Percentiles rank a stretch among this genome's conserved stretches.
These are phyloP conservation scores for Conopomorpha cramerella DNA, from an alignment of 1,140 invertebrate species.

Conservation along the genomic window DNA sequence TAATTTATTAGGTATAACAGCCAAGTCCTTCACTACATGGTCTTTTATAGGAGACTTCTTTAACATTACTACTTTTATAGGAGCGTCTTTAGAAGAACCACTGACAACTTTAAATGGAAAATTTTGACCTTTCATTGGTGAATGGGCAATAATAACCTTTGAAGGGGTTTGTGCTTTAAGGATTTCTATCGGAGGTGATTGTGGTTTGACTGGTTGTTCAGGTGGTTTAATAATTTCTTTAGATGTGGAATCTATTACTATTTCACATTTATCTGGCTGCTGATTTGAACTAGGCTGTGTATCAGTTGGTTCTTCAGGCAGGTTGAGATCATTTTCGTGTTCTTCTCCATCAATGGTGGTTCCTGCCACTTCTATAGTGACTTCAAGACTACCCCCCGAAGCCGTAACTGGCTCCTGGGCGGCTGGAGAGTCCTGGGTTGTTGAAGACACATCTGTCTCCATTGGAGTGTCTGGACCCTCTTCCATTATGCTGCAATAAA, in stretches of 20 bases:
- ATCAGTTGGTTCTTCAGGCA: too few relatives aligned
- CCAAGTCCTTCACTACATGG: too few relatives aligned
- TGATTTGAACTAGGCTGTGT: too few relatives aligned
- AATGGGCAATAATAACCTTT: too few relatives aligned
- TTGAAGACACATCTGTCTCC: conserved; percentile 43
- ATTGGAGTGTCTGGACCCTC: conserved; percentile 30
- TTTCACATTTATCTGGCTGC: conserved; percentile 1
- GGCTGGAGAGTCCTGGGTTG: conserved; percentile 24
- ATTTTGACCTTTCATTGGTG: not conserved
- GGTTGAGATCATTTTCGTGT: not conserved
- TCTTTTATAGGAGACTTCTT: too few relatives aligned
- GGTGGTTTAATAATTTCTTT: not conserved
- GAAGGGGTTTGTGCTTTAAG: too few relatives aligned
- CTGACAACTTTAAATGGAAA: not conserved
- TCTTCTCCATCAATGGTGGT: conserved; percentile 18
- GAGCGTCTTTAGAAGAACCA: too few relatives aligned
- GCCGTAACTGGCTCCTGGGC: conserved; percentile 17
- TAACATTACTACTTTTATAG: too few relatives aligned
- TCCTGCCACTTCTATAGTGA: conserved; percentile 29
- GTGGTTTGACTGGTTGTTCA: too few relatives aligned
- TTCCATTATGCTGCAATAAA: conserved; percentile 38
- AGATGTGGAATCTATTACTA: not conserved
- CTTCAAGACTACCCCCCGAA: conserved; percentile 25
- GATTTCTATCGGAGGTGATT: too few relatives aligned
- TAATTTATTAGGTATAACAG: too few relatives aligned